phyloP scores from a whole-genome alignment of 1,140 invertebrate genomes.

The Theocolax elegans region DNA sequence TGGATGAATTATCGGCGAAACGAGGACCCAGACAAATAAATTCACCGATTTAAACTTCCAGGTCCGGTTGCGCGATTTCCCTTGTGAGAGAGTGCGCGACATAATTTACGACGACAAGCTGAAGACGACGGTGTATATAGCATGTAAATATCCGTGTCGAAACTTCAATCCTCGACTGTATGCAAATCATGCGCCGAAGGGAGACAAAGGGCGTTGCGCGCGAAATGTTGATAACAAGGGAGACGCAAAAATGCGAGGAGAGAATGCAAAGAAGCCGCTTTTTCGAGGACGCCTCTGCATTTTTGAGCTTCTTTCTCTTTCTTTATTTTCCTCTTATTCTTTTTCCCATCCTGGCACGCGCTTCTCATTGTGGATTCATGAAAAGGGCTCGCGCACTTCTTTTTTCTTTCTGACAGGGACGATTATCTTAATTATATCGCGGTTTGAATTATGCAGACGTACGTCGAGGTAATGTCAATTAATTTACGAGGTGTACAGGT shows the following conservation, averaged over 20 bases:
- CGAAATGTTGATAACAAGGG: no score
- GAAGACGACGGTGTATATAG: constrained; percentile 3
- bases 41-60: not conserved
- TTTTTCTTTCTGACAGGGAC: not conserved
- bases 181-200: constrained; percentile 10
- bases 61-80: not conserved
- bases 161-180: constrained; percentile 28
- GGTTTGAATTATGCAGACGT: not conserved
- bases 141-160: constrained; percentile 31
- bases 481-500: not conserved
- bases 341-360: no score
- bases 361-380: constrained; percentile 2
- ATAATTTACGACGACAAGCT: constrained; percentile 19
- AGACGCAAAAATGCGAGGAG: no score
- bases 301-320: not conserved
- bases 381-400: not conserved
- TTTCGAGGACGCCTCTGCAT: not conserved
- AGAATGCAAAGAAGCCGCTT: not conserved
- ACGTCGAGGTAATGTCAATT: not conserved
- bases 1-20: constrained; percentile 15
- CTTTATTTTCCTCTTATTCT: no score
- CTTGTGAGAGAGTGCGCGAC: not conserved
- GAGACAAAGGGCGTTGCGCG: no score
- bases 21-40: constrained; percentile 4
- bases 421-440: constrained; percentile 20